Percentiles rank a stretch among this genome's conserved stretches.
Conservation (phyloP, 2,888 invertebrate species). For the Dione vanillae region DNA sequence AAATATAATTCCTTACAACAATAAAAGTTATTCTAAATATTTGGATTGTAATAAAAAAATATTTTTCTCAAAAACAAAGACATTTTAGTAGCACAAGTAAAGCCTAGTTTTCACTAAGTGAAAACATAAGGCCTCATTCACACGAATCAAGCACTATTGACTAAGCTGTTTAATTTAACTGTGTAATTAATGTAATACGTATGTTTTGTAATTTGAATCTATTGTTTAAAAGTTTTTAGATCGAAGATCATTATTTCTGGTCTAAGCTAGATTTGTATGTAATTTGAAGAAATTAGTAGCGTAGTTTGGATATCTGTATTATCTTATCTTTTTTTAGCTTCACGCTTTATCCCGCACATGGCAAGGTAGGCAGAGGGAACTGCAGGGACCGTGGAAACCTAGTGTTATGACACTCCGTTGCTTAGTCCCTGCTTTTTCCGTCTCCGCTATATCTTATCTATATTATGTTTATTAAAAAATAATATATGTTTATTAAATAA, state of each 20-base stretch:
- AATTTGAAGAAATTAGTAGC: neutral
- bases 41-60: too few relatives aligned
- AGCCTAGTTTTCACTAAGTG: slow-evolving; percentile 56
- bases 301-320: neutral
- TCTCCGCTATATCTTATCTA: too few relatives aligned
- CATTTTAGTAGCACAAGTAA: slow-evolving; percentile 33
- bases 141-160: slow-evolving; percentile 48
- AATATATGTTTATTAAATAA: too few relatives aligned
- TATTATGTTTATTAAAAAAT: too few relatives aligned
- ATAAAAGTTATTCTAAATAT: too few relatives aligned
- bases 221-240: slow-evolving; percentile 12
- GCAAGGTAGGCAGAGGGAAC: too few relatives aligned
- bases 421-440: too few relatives aligned
- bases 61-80: neutral
- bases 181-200: slow-evolving; percentile 21
- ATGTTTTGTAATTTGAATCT: slow-evolving; percentile 28
- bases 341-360: too few relatives aligned
- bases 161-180: slow-evolving; percentile 13
- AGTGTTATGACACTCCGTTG: too few relatives aligned
- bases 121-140: slow-evolving; percentile 56
- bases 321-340: too few relatives aligned
- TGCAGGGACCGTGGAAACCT: too few relatives aligned
- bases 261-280: neutral
- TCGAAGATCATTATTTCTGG: neutral
- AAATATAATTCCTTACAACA: too few relatives aligned